phyloP scores from a whole-genome alignment of 2,797 vertebrate genomes.

The Gastrophryne carolinensis region DNA sequence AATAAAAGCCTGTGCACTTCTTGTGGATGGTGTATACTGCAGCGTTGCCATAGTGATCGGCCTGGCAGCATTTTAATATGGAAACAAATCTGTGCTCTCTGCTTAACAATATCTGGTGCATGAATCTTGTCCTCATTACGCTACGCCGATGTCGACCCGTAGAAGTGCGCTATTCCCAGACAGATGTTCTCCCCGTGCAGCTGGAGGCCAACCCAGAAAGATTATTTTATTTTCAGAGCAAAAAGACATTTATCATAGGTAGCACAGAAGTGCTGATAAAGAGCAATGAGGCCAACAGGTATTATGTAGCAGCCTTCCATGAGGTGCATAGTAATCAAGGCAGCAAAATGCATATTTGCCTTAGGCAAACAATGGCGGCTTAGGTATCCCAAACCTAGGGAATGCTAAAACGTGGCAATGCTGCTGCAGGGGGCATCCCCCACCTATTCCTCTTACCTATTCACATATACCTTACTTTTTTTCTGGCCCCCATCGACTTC shows the following conservation, averaged over 20 bases:
- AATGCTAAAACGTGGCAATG: no score
- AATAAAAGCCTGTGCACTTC: constrained; percentile 27
- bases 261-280: not conserved
- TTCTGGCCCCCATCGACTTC: no score
- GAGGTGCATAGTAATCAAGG: no score
- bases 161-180: constrained; percentile 22
- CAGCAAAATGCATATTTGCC: no score
- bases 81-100: constrained; percentile 16
- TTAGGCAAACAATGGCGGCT: no score
- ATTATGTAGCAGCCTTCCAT: no score
- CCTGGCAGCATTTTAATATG: constrained; percentile 36
- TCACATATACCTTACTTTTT: no score
- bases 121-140: constrained; percentile 32
- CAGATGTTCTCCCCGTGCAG: constrained; percentile 30
- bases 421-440: no score
- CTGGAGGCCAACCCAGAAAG: not conserved
- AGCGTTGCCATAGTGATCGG: constrained; percentile 43
- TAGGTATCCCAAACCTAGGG: no score
- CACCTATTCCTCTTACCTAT: no score
- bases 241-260: not conserved
- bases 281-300: no score
- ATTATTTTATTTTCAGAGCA: not conserved
- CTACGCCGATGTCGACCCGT: constrained; percentile 1
- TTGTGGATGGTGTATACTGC: constrained; percentile 14
- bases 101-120: constrained; percentile 18